Evolutionary conservation across 2,797 vertebrate species (phyloP), one percentile per base, ranked within the genome.

Genomic region (Lepilemur ruficaudatus): DNA sequence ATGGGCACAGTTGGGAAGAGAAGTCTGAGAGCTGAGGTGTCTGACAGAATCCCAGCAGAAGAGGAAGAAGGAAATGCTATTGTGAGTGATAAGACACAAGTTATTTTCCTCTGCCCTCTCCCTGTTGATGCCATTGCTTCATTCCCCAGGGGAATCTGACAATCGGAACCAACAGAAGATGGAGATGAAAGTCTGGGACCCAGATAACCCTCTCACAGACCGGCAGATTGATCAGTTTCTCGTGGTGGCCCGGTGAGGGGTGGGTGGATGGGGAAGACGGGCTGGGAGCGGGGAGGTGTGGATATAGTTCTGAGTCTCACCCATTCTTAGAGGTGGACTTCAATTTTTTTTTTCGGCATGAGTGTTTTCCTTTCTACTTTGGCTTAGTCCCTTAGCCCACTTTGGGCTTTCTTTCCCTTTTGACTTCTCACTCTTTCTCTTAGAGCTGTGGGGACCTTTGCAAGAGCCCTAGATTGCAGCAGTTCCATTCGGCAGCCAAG

Each of bases 401-500:
- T 69, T 69, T 5, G 2, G 2, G 32, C 55, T 57, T 48, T 73
- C 35, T 79, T 69, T 52, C 38, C 17, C 43, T n/a, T 46, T 48
- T 94, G 93, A 95, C 93, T 82, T 81, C 4, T 91, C 61, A 2
- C 18, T 95, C 3, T 89, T 20, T 82, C 20, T 22, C 35, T 7
- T 41, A 99, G 99, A 95, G 99, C 99, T 5, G 99, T 99, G 75
- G 99, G 99, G 46, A 99, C 99, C 0, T 99, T 99, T 0, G 99
- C 99, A 0, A 99, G 99, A 0, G 99, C 99, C 2, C 98, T 99
- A 80, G 99, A 99, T 97, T 99, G 99, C 98, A 99, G 99, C 98
- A 99, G 99, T 97, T 99, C 99, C 87, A 99, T 99, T 96, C 99
- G 99, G 86, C 99, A 99, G 98, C 99, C 99, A 65, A 99, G 99